Conservation (phyloP, 2,888 invertebrate species). For the Microctonus hyperodae region DNA sequence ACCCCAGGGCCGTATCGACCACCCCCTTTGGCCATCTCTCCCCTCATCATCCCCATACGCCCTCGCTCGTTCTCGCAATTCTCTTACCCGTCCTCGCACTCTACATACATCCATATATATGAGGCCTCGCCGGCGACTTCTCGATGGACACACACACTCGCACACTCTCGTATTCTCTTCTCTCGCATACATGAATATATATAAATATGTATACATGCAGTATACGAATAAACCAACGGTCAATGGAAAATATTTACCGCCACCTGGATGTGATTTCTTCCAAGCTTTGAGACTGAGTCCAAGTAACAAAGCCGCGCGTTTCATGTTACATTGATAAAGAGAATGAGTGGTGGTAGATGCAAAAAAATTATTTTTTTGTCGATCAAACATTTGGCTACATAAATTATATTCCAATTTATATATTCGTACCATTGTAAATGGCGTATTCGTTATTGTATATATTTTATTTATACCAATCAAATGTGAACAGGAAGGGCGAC, state of each 20-base stretch:
- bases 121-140: conserved; percentile 22
- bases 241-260: conserved; percentile 10
- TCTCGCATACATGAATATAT: background rate
- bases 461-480: too few species aligned
- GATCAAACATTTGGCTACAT: background rate
- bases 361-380: background rate
- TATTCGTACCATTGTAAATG: conserved; percentile 5
- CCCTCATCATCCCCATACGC: background rate
- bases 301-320: conserved; percentile 4
- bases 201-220: background rate
- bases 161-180: background rate
- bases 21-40: conserved; percentile 44
- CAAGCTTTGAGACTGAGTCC: background rate
- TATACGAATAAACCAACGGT: background rate
- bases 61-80: conserved; percentile 17
- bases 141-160: conserved; percentile 14
- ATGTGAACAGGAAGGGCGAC: conserved; percentile 43
- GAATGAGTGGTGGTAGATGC: background rate
- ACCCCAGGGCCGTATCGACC: conserved; percentile 60
- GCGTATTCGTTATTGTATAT: conserved; percentile 28
- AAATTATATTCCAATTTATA: background rate
- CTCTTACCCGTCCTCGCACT: background rate
- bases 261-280: conserved; percentile 17
- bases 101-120: conserved; percentile 12
- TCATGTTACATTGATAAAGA: background rate